Base-by-base conservation (phyloP, 2,888 invertebrate genomes). In the Agrotis ipsilon region DNA sequence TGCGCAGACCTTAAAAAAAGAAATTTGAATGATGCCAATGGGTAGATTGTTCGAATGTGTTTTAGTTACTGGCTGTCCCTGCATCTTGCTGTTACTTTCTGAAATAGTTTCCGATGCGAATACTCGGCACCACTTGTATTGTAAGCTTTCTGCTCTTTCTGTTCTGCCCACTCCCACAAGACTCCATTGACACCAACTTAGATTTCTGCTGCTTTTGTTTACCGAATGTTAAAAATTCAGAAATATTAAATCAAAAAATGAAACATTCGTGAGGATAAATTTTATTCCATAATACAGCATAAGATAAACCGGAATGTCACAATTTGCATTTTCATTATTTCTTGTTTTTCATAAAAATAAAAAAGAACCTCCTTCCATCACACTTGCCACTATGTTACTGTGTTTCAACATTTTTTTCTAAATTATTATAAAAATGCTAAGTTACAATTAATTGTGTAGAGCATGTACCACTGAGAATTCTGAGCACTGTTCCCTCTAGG, bases 231-330 rank as follows among this genome's bases (percentile, higher is more conserved):
- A 62, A 63, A 43, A 45, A 19, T 54, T 67, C 43, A 57, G 51
- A 77, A 70, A 70, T 68, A 74, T 72, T 69, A 84, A 84, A 85
- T 84, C 72, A 84, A 85, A 93, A 93, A 92, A 92, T 91, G 91
- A 89, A 89, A 91, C 84, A 88, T 94, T 94, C 92, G 95, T 96
- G 95, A 96, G 96, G 96, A 96, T 96, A 96, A 85, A 82, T 95
- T 96, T 96, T 96, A 96, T 96, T 96, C 96, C 96, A 95, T 96
- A 96, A 96, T 95, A 96, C 96, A 96, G 96, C 96, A 94, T 92
- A 95, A 96, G 96, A 96, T 95, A 96, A 96, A 96, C 96, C 96
- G 96, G 96, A 96, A 96, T 96, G 96, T 96, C 96, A 95, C 95
- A 96, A 94, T 91, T 93, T 92, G 92, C 92, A 94, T 92, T 92